Evolutionary conservation across 2,888 invertebrate species (phyloP), one percentile per base, ranked within the genome.

Genomic region (Drosophila affinis): DNA sequence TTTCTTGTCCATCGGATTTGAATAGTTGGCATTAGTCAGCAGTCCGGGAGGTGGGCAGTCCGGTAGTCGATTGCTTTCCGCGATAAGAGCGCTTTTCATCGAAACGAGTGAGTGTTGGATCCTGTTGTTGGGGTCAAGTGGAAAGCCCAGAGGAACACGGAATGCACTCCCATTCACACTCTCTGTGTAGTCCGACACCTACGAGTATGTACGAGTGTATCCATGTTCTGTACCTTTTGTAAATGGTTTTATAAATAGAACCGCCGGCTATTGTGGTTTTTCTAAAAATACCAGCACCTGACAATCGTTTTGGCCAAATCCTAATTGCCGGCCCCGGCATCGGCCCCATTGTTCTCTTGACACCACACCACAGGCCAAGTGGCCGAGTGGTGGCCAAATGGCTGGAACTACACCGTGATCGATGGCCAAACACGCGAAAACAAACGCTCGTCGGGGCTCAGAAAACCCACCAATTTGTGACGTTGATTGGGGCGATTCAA

Each of bases 181-280:
- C 68, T 34, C 44, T 12, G 18, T 12, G 18, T n/a, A 17, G 44
- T 64, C 34, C 57, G 39, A 39, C 39, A 39, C 39, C 39, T n/a
- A 39, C 39, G n/a, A 39, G 14, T 39, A 14, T 39, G 29, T 34
- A 34, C 12, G 34, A 34, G 29, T 29, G 7, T 63, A 64, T 62
- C 59, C 53, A 14, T 14, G 21, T 62, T 69, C 44, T 56, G 64
- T 48, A 45, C 53, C 60, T 59, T 39, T 82, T 72, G 55, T 73
- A 70, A 75, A 79, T 56, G 54, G 55, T 49, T 72, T 60, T 78
- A 83, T 82, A 86, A 88, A 84, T 88, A 84, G 87, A 88, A 72
- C 73, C 75, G 80, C 70, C 88, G 78, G 62, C 72, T 79, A 78
- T 70, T 75, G 88, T 70, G 78, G 75, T 53, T 86, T 82, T 79